phyloP scores from a whole-genome alignment of 1,140 invertebrate genomes.

The Macrobrachium nipponense region DNA sequence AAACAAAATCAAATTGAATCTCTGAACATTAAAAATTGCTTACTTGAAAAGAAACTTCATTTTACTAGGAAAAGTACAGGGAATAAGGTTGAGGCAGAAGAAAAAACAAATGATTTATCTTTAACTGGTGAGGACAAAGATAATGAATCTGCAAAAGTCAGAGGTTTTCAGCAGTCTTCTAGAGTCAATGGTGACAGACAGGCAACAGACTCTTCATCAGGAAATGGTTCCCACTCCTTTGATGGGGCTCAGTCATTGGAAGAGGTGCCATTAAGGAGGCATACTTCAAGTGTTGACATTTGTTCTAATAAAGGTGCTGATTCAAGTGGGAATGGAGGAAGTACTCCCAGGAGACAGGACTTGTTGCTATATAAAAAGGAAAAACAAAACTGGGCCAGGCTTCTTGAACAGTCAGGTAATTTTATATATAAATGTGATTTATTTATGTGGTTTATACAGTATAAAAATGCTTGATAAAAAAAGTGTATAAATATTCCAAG shows the following conservation, averaged over 20 bases:
- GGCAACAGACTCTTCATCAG: too few species aligned
- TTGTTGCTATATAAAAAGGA: conserved; percentile 4
- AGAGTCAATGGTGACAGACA: too few species aligned
- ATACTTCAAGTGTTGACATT: too few species aligned
- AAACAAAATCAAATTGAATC: conserved; percentile 31
- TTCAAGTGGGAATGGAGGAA: too few species aligned
- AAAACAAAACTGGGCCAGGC: conserved; percentile 31
- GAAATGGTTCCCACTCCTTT: too few species aligned
- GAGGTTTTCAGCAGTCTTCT: too few species aligned
- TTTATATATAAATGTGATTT: background rate
- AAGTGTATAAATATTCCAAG: background rate
- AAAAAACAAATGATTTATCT: background rate
- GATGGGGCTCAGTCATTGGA: too few species aligned
- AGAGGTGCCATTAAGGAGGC: too few species aligned
- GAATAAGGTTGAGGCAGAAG: background rate
- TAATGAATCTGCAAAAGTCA: too few species aligned
- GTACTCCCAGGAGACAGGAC: too few species aligned
- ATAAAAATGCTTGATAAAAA: conserved; percentile 3
- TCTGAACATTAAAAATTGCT: conserved; percentile 32
- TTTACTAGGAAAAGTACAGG: background rate
- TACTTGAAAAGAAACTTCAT: conserved; percentile 38
- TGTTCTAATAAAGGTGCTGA: too few species aligned
- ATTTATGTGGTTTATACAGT: background rate
- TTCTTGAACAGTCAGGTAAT: conserved; percentile 37
- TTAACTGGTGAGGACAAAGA: background rate